These are phyloP conservation scores for Brachionus calyciflorus DNA, from an alignment of 1,140 invertebrate genomes.

Conservation along the genomic window DNA sequence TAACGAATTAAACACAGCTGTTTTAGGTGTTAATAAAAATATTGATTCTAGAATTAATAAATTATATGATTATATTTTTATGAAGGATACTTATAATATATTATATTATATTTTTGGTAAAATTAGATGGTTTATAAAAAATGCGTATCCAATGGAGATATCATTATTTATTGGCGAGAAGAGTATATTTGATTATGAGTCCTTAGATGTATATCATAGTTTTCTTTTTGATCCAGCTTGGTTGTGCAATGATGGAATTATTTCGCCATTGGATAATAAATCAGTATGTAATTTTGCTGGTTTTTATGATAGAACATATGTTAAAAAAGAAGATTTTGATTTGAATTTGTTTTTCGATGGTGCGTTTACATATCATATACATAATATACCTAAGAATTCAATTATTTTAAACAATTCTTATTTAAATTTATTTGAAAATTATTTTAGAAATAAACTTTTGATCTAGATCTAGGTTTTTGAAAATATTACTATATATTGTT, in stretches of 20 bases:
- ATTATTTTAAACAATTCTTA: not conserved
- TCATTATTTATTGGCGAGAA: not conserved
- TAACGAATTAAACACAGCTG: not conserved
- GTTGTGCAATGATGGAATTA: not conserved
- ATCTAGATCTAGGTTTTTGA: no score
- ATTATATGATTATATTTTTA: not conserved
- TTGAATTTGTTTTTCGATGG: conserved; percentile 1
- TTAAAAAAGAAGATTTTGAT: not conserved
- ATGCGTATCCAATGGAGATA: not conserved
- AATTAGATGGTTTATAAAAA: not conserved
- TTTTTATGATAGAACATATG: not conserved
- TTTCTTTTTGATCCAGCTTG: conserved; percentile 9
- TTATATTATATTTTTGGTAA: not conserved
- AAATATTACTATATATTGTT: no score
- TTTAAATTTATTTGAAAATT: not conserved
- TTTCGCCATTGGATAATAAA: not conserved
- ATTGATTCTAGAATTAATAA: not conserved
- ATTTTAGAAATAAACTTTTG: not conserved
- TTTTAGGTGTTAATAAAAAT: not conserved
- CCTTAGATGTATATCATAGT: not conserved
- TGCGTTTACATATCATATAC: conserved; percentile 31
- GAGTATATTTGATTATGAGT: not conserved
- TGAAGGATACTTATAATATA: not conserved
- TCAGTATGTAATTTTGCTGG: not conserved
- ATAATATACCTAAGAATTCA: not conserved